Conservation (phyloP, 64 coral and sea anemone species). For the Platygyra sinensis region DNA sequence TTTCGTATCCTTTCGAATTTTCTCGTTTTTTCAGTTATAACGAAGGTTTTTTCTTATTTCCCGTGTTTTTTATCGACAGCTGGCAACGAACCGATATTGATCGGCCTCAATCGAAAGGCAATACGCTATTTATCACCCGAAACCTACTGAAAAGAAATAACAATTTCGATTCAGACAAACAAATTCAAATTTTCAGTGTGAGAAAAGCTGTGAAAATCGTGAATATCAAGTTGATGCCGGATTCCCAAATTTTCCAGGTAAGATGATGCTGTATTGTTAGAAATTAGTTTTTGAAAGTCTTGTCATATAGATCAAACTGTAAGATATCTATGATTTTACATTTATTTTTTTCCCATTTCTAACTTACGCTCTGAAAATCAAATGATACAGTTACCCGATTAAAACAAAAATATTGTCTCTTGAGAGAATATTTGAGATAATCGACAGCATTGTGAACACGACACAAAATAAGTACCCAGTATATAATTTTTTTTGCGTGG, state of each 20-base stretch:
- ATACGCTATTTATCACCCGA: not conserved
- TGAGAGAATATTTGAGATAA: not conserved
- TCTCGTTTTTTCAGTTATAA: not conserved
- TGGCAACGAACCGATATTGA: not conserved
- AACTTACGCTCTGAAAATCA: no score
- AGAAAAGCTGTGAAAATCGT: not conserved
- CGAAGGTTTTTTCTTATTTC: not conserved
- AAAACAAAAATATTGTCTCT: not conserved
- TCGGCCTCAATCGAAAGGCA: not conserved
- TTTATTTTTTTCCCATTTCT: no score
- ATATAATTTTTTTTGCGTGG: not conserved
- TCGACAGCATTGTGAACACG: not conserved
- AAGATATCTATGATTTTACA: no score
- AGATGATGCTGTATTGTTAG: not conserved
- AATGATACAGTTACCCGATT: no score
- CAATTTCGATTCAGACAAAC: conserved; percentile 1
- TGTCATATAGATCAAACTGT: not conserved
- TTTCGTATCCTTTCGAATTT: not conserved
- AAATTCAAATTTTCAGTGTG: conserved; percentile 8
- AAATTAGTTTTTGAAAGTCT: not conserved
- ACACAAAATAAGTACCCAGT: not conserved
- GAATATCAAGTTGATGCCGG: not conserved
- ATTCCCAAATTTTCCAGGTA: conserved; percentile 14
- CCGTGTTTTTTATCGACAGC: not conserved
- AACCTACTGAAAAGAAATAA: not conserved